Conservation (phyloP, 2,797 vertebrate genomes). For the Sebastiscus albofasciatus region DNA sequence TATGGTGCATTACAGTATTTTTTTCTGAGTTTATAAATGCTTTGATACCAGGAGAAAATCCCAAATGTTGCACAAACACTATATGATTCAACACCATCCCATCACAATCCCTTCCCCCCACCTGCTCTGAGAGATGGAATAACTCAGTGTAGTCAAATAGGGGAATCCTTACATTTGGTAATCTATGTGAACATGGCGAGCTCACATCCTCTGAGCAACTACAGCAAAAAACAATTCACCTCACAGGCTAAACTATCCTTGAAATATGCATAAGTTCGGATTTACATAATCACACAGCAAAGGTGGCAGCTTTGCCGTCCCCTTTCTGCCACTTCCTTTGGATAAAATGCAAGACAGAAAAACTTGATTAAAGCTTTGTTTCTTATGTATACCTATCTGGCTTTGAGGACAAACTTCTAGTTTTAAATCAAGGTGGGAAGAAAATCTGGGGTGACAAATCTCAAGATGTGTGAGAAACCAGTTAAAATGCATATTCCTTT, state of each 20-base stretch:
- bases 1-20: not conserved
- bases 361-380: conserved; percentile 6
- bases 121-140: not conserved
- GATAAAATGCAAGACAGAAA: conserved; percentile 16
- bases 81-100: not conserved
- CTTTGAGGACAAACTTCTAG: not conserved
- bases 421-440: conserved; percentile 10
- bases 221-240: not conserved
- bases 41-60: not conserved
- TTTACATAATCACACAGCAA: conserved; percentile 47
- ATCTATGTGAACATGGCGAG: not conserved
- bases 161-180: not conserved
- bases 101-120: not conserved
- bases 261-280: conserved; percentile 32
- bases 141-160: not conserved
- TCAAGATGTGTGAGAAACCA: not conserved
- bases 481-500: not conserved
- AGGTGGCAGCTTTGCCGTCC: conserved; percentile 5
- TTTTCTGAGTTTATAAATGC: not conserved
- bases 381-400: not conserved
- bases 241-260: conserved; percentile 8
- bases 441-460: conserved; percentile 1
- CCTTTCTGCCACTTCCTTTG: conserved; percentile 15
- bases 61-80: not conserved
- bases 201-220: not conserved